Evolutionary conservation across 2,797 vertebrate species (phyloP).

Genomic region (Cynopterus sphinx): DNA sequence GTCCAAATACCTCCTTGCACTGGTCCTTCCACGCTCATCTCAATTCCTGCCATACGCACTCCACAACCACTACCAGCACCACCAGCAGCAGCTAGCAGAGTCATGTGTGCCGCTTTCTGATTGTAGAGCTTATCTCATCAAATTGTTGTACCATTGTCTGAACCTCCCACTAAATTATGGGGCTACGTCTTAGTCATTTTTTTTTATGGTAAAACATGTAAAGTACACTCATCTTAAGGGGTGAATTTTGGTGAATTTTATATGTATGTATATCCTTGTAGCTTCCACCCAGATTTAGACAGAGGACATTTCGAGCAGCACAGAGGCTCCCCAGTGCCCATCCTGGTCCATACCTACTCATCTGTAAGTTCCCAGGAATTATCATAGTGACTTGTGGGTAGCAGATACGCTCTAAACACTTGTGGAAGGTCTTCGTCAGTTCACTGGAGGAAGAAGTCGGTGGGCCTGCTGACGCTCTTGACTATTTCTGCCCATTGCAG

Average conservation of each 20-base stretch:
- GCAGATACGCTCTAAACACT: neutral
- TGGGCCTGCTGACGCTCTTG: neutral
- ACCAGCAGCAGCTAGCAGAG: neutral
- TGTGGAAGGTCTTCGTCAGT: neutral
- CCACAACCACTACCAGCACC: too few relatives aligned
- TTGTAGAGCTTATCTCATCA: neutral
- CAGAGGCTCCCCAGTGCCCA: neutral
- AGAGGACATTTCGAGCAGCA: neutral
- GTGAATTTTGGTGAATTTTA: neutral
- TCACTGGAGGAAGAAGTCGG: neutral
- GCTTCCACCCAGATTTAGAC: too few relatives aligned
- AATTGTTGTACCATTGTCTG: neutral
- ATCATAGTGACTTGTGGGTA: fast-evolving
- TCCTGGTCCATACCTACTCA: fast-evolving
- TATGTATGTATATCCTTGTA: fast-evolving
- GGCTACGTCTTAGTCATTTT: neutral
- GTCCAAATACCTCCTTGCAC: neutral
- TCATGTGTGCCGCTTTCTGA: neutral
- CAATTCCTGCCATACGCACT: neutral
- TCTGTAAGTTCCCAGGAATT: neutral
- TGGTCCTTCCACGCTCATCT: fast-evolving
- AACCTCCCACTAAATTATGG: neutral
- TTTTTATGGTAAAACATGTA: neutral
- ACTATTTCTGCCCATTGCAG: neutral
- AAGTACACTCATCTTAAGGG: too few relatives aligned